Evolutionary conservation across 1,140 invertebrate genomes (phyloP), one percentile per base, ranked within the genome.

Genomic region (Trissolcus basalis): DNA sequence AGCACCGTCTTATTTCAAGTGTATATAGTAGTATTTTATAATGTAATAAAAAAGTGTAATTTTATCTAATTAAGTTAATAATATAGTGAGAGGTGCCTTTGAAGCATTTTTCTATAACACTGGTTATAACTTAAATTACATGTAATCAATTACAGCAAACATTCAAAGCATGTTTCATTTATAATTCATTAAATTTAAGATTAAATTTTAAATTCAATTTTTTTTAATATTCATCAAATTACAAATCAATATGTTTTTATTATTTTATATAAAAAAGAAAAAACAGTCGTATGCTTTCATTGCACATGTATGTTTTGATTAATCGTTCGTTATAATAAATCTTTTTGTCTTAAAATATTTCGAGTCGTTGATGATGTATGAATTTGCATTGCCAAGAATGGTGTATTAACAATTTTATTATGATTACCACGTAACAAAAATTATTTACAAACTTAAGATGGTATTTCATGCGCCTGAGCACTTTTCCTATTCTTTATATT

Each of bases 271-370:
- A 6, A 6, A 27, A 27, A 27, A 27, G 19, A 27, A 27, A 1
- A 27, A 27, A 27, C 19, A 27, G 19, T 27, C 19, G 3, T 82
- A 80, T 78, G 76, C 70, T 81, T 85, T 81, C 80, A 82, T 83
- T 78, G 81, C 80, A 82, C 74, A 79, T 84, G 75, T 86, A 86
- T 61, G 76, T 79, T 80, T 79, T 84, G 81, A 83, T 79, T 83
- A 48, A 83, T 86, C 86, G 83, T 86, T 86, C 86, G 83, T 86
- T 83, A 86, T 86, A 87, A 86, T 87, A 86, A 87, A 85, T 82
- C n/a, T 27, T 27, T 27, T 27, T 27, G 19, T 27, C 19, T 27
- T 3, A 1, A 27, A 27, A 27, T 27, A 27, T 27, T 6, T 27
- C 19, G 19, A 27, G 19, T n/a, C n/a, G n/a, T n/a, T n/a, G n/a